Conservation (phyloP, 2,888 invertebrate genomes). For the Aspidiotus destructor region DNA sequence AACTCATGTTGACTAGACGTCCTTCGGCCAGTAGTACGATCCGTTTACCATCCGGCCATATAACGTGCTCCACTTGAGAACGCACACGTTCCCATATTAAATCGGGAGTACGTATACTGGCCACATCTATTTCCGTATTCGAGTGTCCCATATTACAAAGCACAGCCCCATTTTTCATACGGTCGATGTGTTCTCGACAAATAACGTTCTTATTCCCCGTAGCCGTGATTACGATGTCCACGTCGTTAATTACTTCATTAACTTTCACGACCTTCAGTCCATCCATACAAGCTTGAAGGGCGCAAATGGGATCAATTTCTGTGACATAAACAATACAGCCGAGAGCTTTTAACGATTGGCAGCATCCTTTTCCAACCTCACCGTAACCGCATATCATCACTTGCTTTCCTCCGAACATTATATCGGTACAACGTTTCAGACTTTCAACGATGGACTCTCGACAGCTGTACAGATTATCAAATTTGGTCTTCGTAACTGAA, state of each 20-base stretch:
- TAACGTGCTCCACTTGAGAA: slow-evolving; percentile 95
- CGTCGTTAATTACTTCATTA: slow-evolving; percentile 81
- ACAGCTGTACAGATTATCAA: slow-evolving; percentile 93
- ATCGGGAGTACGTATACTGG: slow-evolving; percentile 78
- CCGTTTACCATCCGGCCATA: slow-evolving; percentile 94
- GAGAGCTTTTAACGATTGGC: slow-evolving; percentile 85
- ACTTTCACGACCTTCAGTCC: slow-evolving; percentile 90
- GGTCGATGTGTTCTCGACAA: slow-evolving; percentile 88
- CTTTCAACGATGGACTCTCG: slow-evolving; percentile 83
- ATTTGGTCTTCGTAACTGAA: slow-evolving; percentile 95
- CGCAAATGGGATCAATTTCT: slow-evolving; percentile 97
- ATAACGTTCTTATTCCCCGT: slow-evolving; percentile 97
- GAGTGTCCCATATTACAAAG: slow-evolving; percentile 97
- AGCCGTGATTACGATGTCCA: slow-evolving; percentile 94
- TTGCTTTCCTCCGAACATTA: slow-evolving; percentile 97
- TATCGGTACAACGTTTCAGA: slow-evolving; percentile 79
- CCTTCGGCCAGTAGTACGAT: slow-evolving; percentile 91
- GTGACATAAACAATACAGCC: slow-evolving; percentile 89
- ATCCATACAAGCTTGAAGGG: slow-evolving; percentile 94
- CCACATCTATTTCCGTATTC: slow-evolving; percentile 91
- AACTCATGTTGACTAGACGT: slow-evolving; percentile 87
- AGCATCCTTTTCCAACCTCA: slow-evolving; percentile 94
- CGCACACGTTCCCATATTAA: slow-evolving; percentile 94
- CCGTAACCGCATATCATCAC: slow-evolving; percentile 94
- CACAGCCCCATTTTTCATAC: slow-evolving; percentile 91